phyloP scores from a whole-genome alignment of 2,797 vertebrate genomes.

The Varecia variegata region DNA sequence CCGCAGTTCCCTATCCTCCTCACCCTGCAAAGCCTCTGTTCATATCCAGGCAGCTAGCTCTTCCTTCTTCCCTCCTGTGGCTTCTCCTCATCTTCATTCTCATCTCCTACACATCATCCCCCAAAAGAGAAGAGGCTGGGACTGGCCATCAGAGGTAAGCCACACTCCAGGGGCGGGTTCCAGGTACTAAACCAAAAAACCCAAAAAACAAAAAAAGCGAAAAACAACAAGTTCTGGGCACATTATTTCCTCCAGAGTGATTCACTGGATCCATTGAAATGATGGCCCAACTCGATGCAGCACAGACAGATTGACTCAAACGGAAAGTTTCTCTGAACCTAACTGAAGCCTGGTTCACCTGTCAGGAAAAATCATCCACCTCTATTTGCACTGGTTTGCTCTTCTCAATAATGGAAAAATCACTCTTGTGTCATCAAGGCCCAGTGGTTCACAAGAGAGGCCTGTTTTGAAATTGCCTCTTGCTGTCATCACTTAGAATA shows the following conservation, averaged over 20 bases:
- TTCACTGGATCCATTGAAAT: not conserved
- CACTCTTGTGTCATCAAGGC: slow-evolving; percentile 35
- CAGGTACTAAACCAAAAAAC: not conserved
- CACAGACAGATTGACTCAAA: not conserved
- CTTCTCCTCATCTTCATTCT: not conserved
- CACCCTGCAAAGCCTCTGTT: not conserved
- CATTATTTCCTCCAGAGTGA: not conserved
- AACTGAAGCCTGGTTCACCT: not conserved
- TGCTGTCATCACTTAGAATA: slow-evolving; percentile 56
- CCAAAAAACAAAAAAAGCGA: not conserved
- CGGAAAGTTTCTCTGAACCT: slow-evolving; percentile 10
- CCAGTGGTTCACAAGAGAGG: slow-evolving; percentile 28
- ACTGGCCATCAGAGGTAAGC: not conserved
- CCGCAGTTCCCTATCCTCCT: not conserved
- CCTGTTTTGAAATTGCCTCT: slow-evolving; percentile 52
- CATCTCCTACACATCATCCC: not conserved
- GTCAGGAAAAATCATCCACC: not conserved
- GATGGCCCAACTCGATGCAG: not conserved
- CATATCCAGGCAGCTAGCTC: not conserved
- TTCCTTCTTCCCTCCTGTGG: not conserved
- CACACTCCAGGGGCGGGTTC: not conserved
- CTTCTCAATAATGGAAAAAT: slow-evolving; percentile 47
- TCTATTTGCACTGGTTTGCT: slow-evolving; percentile 9
- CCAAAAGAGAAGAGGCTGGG: not conserved
- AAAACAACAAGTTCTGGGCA: not conserved